Evolutionary conservation across 2,797 vertebrate species (phyloP), one percentile per base, ranked within the genome.

Genomic region (Sebastes oblongus): DNA sequence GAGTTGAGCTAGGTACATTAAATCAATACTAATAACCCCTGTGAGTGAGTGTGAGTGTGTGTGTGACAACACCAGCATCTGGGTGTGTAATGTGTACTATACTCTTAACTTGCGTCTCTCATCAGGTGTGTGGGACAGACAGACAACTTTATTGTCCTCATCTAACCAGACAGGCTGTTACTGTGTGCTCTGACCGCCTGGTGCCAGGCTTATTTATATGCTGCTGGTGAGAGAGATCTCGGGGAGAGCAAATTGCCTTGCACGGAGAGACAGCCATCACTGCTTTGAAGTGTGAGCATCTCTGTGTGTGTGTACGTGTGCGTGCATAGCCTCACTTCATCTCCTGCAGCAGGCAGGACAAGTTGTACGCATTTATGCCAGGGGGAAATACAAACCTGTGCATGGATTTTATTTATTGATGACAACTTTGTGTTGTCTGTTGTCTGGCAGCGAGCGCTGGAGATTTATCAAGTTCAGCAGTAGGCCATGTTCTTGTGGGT

Each of bases 171-270:
- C 89, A 88, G 87, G 85, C 85, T 83, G 91, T 90, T 92, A 88
- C 88, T 85, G 86, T 85, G 85, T 4, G 73, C 88, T 80, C 85
- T 74, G 86, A 84, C 89, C 83, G 46, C 82, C 85, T 55, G 73
- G 81, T 89, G 88, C 86, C 86, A 87, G 84, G 36, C 93, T 94
- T 92, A 93, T 95, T 95, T 92, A 93, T 94, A 94, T 94, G 92
- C 94, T 90, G 89, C 80, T 11, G 72, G 89, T 83, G 89, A 88
- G 79, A 81, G 80, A 92, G 84, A 92, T 92, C 91, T 89, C 83
- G 75, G 81, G 81, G 84, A 89, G 85, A 88, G 89, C 89, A 93
- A 93, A 93, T 92, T 93, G 91, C 90, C 90, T 93, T 74, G 84
- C 88, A 75, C 77, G 80, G 84, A 87, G 85, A 87, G 86, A 88